Percentiles rank a stretch among this genome's conserved stretches.
Conservation (phyloP, 2,797 vertebrate species). For the Myripristis jacobus region DNA sequence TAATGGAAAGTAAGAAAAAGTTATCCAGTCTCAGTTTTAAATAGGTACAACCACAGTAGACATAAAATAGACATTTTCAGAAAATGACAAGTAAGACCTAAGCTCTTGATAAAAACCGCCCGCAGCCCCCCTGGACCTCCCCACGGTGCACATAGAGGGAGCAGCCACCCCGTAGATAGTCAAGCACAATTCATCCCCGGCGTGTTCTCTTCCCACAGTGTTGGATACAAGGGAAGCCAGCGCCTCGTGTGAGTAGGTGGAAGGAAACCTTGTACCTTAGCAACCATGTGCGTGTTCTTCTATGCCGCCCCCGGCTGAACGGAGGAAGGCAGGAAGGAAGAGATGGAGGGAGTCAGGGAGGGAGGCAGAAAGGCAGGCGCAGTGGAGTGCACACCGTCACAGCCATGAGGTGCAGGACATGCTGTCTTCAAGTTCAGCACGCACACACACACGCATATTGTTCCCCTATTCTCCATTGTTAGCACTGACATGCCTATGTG, state of each 20-base stretch:
- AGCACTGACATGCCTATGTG: neutral
- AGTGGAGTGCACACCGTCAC: conserved; percentile 53
- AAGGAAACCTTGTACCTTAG: conserved; percentile 87
- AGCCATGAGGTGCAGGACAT: conserved; percentile 62
- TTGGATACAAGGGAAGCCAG: conserved; percentile 83
- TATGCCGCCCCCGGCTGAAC: conserved; percentile 76
- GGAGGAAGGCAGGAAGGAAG: conserved; percentile 58
- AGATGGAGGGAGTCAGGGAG: conserved; percentile 32
- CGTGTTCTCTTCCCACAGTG: conserved; percentile 79
- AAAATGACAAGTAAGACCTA: conserved; percentile 61
- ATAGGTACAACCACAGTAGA: conserved; percentile 34
- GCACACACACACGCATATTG: neutral
- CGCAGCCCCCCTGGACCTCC: conserved; percentile 73
- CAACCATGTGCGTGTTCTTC: conserved; percentile 83
- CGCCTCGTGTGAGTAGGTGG: conserved; percentile 83
- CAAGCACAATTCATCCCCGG: conserved; percentile 78
- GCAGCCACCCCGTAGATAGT: conserved; percentile 78
- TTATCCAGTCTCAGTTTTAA: conserved; percentile 22
- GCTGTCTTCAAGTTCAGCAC: conserved; percentile 19
- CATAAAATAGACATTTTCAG: conserved; percentile 53
- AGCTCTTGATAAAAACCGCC: conserved; percentile 73
- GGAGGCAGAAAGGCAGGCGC: conserved; percentile 54
- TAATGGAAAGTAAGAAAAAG: neutral
- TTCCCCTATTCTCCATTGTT: conserved; percentile 11
- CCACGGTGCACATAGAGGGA: conserved; percentile 63